Base-by-base conservation (phyloP, 1,140 invertebrate genomes). In the Bombus superbus region DNA sequence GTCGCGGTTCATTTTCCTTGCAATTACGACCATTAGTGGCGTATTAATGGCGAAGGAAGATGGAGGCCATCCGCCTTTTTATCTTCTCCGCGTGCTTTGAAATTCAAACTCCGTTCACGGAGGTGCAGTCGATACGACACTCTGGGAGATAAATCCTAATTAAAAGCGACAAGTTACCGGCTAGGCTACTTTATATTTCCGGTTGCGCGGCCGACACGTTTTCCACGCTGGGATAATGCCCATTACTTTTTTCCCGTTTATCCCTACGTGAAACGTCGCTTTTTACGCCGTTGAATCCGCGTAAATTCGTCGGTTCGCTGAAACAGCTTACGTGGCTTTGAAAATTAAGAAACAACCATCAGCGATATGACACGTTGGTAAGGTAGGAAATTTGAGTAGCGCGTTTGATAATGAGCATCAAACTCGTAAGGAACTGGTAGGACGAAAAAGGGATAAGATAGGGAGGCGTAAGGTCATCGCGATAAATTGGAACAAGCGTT, bases 141-240 rank as follows among this genome's bases (percentile, higher is more conserved):
- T 47, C 44, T 40, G 66, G 38, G 62, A 88, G 75, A 90, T 90
- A 90, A 90, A 90, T 90, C 87, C 82, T 83, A 89, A 90, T 90
- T 90, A 90, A 90, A 66, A 84, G 59, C 83, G 88, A 89, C 89
- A 88, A 79, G 76, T 80, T 78, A 62, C 74, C 69, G 57, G 68
- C 71, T 64, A 64, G 75, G 74, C 69, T 85, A 86, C 71, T 91
- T 91, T 90, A 90, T 89, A 91, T 90, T 88, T 90, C 88, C 89
- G 88, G 88, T 68, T 59, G 74, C 18, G 57, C 73, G 38, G 47
- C 35, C 42, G 62, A 25, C 73, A 69, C 81, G 86, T 88, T 81
- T 81, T 81, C 79, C 42, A 73, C 44, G 10, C 28, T 0, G 66
- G 77, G 77, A 90, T 90, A 89, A 89, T 74, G 47, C 62, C 25